Evolutionary conservation across 2,888 invertebrate genomes (phyloP), one percentile per base, ranked within the genome.

Genomic region (Therioaphis trifolii): DNA sequence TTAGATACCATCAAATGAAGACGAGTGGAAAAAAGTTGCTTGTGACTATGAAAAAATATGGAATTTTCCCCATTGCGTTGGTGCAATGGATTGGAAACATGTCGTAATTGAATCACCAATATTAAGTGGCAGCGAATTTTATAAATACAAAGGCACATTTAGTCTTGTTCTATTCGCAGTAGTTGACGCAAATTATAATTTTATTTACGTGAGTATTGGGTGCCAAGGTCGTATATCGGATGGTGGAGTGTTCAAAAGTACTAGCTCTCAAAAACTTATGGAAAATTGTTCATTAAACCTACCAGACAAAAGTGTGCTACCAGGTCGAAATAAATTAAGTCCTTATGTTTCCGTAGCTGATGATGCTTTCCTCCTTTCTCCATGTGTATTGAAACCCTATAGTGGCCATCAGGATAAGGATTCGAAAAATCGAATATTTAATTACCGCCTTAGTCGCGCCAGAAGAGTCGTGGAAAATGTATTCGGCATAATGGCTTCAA

Each of bases 381-480:
- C 43, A 43, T 7, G 43, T 43, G 11, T 43, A 43, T 43, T 43
- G 43, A 43, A 43, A 43, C 43, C 43, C 43, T 43, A 43, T 43
- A 43, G 43, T 43, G 43, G 43, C 7, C 43, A 43, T 43, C 91
- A 1, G 43, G 43, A 43, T 43, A 43, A 43, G 43, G 43, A 11
- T 43, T 43, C 43, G 11, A 52, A 61, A 61, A 61, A 4, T 4
- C 61, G 61, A 14, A 61, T 27, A 27, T 61, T 61, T 29, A 61
- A 61, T 61, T 61, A 61, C 27, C 61, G 27, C 4, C 15, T 61
- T 14, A 61, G 27, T 61, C 61, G 27, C 15, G 15, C 61, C 4
- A 61, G 61, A 29, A 61, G 61, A 61, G 27, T 61, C 15, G 61
- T 61, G 14, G 61, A 61, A 61, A 61, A 61, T 29, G 61, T 61